Conservation (phyloP, 2,888 invertebrate species). For the Nemotelus nigrinus region DNA sequence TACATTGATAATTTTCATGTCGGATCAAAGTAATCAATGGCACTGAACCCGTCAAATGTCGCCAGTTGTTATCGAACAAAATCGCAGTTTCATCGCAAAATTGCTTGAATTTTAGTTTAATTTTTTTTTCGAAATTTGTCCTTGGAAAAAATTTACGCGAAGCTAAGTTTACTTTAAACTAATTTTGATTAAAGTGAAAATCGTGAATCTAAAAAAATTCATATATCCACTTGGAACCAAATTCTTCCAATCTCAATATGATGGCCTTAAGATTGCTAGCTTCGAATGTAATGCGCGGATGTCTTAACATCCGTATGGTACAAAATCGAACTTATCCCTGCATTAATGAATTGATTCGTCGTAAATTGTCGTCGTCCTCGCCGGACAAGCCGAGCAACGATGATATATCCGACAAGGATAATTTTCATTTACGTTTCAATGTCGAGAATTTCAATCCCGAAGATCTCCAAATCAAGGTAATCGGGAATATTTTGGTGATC, state of each 20-base stretch:
- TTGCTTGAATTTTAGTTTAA: neutral
- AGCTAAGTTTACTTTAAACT: conserved; percentile 5
- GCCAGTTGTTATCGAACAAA: neutral
- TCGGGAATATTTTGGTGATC: conserved; percentile 33
- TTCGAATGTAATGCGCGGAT: neutral
- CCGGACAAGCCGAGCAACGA: conserved; percentile 24
- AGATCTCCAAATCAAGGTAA: conserved; percentile 27
- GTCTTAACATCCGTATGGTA: neutral
- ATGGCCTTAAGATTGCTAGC: conserved; percentile 25
- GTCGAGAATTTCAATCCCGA: conserved; percentile 30
- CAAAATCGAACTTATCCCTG: conserved; percentile 8
- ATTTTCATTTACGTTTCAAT: conserved; percentile 31
- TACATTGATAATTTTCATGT: too few species aligned
- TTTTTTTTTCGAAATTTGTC: neutral
- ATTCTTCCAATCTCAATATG: neutral
- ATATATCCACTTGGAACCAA: neutral
- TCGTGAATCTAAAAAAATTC: neutral
- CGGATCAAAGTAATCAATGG: too few species aligned
- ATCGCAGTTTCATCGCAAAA: conserved; percentile 18
- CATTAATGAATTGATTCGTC: neutral
- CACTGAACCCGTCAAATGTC: neutral
- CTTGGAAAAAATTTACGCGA: conserved; percentile 11
- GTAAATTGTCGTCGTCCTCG: neutral
- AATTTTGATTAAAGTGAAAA: conserved; percentile 8
- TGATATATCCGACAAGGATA: conserved; percentile 13